Evolutionary conservation across 2,888 invertebrate genomes (phyloP).

Genomic region (Drosophila villosipedis): DNA sequence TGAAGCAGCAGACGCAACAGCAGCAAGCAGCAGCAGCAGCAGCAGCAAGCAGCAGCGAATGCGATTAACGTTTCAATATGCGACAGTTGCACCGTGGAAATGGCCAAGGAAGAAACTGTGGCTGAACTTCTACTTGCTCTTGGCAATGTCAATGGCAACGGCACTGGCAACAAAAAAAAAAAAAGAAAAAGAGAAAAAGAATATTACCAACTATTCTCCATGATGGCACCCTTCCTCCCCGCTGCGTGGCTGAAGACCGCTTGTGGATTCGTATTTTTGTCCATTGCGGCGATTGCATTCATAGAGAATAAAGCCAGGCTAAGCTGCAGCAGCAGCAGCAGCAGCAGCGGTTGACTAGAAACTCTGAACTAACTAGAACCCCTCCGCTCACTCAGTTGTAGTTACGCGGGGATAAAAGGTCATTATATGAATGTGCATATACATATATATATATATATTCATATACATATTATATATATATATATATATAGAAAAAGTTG

Average conservation of each 20-base stretch:
- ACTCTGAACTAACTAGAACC: neutral
- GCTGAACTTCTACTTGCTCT: constrained; percentile 10
- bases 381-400: neutral
- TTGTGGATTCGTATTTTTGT: constrained; percentile 51
- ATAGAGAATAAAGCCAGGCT: constrained; percentile 51
- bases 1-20: constrained; percentile 22
- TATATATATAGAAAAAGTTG: constrained; percentile 27
- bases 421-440: constrained; percentile 45
- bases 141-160: constrained; percentile 8
- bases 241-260: constrained; percentile 47
- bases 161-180: neutral
- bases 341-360: neutral
- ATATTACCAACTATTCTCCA: neutral
- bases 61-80: constrained; percentile 79
- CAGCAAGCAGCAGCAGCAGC: constrained; percentile 15
- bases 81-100: constrained; percentile 74
- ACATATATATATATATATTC: neutral
- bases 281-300: constrained; percentile 54
- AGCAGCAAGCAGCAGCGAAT: constrained; percentile 50
- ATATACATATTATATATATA: neutral
- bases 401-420: constrained; percentile 49
- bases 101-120: constrained; percentile 15
- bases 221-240: neutral
- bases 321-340: constrained; percentile 44
- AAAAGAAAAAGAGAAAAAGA: neutral